These are phyloP conservation scores for Lepidotrigona ventralis DNA, from an alignment of 1,140 invertebrate species.

Conservation along the genomic window DNA sequence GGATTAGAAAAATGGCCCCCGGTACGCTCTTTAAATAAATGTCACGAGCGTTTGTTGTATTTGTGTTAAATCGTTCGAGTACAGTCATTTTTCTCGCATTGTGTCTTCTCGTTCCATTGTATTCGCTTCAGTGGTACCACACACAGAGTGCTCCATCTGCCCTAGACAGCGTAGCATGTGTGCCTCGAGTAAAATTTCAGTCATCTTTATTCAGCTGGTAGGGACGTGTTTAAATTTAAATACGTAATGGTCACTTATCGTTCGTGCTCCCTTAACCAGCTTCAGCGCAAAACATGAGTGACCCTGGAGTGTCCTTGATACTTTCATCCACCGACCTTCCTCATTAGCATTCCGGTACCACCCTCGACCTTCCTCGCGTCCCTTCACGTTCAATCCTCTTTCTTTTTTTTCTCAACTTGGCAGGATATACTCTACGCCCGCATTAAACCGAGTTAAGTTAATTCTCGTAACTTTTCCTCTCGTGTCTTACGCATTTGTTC, in stretches of 20 bases:
- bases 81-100: background rate
- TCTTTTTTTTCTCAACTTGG: background rate
- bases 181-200: background rate
- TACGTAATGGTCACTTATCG: background rate
- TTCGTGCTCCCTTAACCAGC: background rate
- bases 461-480: background rate
- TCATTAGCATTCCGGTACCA: background rate
- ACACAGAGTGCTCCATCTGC: background rate
- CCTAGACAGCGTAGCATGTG: background rate
- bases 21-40: background rate
- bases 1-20: background rate
- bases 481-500: background rate
- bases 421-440: background rate
- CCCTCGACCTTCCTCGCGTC: background rate
- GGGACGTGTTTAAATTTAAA: background rate
- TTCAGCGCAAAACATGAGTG: background rate
- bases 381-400: background rate
- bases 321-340: background rate
- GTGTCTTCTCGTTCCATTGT: background rate
- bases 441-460: background rate
- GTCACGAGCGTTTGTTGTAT: background rate
- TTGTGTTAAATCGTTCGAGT: background rate
- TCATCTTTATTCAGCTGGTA: background rate
- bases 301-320: background rate
- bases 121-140: background rate